phyloP scores from a whole-genome alignment of 2,888 invertebrate genomes.

The Eupithecia vulgata region DNA sequence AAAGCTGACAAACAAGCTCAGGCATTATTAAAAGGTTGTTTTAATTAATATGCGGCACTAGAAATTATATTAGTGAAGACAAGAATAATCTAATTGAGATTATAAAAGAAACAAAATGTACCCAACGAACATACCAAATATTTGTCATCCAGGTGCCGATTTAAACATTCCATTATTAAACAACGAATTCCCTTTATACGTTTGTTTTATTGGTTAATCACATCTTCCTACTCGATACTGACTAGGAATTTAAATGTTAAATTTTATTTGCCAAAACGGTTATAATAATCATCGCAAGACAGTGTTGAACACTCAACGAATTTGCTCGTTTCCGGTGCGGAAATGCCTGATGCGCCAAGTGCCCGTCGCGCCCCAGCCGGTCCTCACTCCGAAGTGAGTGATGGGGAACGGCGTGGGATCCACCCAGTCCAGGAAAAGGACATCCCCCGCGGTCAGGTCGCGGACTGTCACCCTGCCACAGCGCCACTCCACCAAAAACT shows the following conservation, averaged over 20 bases:
- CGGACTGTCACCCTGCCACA: conserved; percentile 81
- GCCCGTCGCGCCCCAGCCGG: conserved; percentile 86
- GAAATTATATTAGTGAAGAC: background rate
- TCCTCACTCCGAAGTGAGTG: conserved; percentile 86
- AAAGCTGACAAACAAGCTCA: background rate
- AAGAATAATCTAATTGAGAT: background rate
- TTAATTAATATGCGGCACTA: background rate
- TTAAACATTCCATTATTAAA: conserved; percentile 33
- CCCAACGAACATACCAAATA: conserved; percentile 79
- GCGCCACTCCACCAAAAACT: conserved; percentile 84
- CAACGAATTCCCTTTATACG: conserved; percentile 22
- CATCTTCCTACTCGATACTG: conserved; percentile 25
- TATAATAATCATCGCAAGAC: conserved; percentile 46
- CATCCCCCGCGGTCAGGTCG: conserved; percentile 74
- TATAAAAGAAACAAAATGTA: conserved; percentile 66
- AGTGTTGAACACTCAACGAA: conserved; percentile 69
- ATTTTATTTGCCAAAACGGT: conserved; percentile 1
- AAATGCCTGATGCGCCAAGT: conserved; percentile 84
- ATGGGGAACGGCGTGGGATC: conserved; percentile 85
- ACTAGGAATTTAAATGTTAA: conserved; percentile 40
- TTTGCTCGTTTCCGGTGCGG: conserved; percentile 53
- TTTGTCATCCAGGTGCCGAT: conserved; percentile 54
- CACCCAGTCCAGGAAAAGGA: conserved; percentile 83
- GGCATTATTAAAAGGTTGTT: background rate
- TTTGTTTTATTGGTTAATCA: conserved; percentile 45